These are phyloP conservation scores for Pteromalus puparum DNA, from an alignment of 1,140 invertebrate species.

Conservation along the genomic window DNA sequence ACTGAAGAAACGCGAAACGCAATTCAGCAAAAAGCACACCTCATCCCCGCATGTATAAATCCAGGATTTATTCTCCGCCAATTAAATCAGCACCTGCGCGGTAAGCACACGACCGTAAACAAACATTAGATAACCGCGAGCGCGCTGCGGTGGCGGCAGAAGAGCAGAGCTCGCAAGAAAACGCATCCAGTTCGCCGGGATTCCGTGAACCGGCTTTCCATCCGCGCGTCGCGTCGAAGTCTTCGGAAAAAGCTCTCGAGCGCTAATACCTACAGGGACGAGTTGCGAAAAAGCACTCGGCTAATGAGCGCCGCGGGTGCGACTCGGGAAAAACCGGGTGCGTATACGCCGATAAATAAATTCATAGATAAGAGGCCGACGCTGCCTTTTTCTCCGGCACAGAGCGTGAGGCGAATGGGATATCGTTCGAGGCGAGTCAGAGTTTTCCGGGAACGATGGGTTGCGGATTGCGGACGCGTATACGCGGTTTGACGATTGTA, in stretches of 20 bases:
- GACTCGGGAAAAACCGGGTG: neutral
- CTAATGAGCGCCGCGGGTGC: slow-evolving; percentile 35
- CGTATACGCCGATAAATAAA: slow-evolving; percentile 34
- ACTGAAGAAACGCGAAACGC: neutral
- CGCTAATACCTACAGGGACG: neutral
- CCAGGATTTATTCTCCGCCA: neutral
- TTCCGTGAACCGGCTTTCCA: slow-evolving; percentile 18
- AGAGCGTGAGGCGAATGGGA: neutral
- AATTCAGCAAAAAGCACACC: neutral
- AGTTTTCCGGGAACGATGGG: neutral
- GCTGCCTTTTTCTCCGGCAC: neutral
- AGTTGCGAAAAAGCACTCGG: neutral
- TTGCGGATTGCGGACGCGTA: neutral
- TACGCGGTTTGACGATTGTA: neutral
- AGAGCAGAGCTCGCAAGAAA: neutral
- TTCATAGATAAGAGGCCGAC: slow-evolving; percentile 5
- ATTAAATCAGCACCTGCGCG: slow-evolving; percentile 23
- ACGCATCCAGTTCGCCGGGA: neutral
- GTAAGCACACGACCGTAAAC: no score
- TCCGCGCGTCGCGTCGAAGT: neutral
- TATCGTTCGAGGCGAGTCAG: neutral
- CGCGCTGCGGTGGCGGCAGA: neutral
- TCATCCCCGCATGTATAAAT: neutral
- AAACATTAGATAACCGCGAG: slow-evolving; percentile 20
- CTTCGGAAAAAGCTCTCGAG: neutral